Evolutionary conservation across 2,113 vertebrate species (phyloP).

Genomic region (Apeltes quadracus): DNA sequence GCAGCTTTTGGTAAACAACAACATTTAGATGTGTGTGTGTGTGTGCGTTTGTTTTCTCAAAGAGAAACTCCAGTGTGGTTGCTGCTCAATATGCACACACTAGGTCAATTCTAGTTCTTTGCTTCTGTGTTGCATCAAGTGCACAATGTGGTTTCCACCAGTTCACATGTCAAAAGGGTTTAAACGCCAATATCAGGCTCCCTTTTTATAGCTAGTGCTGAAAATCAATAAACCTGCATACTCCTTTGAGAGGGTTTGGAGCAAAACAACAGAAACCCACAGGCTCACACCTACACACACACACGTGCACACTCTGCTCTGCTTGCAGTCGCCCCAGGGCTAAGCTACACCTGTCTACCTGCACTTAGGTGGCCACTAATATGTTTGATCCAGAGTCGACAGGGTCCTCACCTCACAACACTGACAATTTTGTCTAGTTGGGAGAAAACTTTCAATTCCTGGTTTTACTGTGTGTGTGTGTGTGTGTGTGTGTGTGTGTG

Average conservation of each 20-base stretch:
- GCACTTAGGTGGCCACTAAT: conserved; percentile 61
- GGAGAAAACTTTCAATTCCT: conserved; percentile 38
- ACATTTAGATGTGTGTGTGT: conserved; percentile 15
- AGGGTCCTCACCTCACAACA: conserved; percentile 48
- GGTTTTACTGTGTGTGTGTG: conserved; percentile 18
- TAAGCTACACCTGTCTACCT: conserved; percentile 60
- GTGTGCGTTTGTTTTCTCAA: conserved; percentile 47
- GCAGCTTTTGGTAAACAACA: conserved; percentile 60
- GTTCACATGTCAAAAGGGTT: conserved; percentile 73
- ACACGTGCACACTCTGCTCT: conserved; percentile 30
- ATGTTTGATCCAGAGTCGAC: conserved; percentile 66
- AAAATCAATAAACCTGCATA: conserved; percentile 74
- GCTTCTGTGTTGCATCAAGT: conserved; percentile 58
- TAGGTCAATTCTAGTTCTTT: conserved; percentile 32
- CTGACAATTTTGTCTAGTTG: conserved; percentile 47
- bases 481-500: not conserved
- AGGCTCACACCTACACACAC: conserved; percentile 20
- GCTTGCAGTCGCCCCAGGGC: conserved; percentile 45
- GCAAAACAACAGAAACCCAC: conserved; percentile 31
- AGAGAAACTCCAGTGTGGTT: conserved; percentile 14
- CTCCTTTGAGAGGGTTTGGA: conserved; percentile 57
- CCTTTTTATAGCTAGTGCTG: conserved; percentile 53
- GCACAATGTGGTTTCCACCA: conserved; percentile 56
- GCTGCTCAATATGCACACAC: not conserved
- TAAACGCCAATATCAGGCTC: conserved; percentile 73